phyloP scores from a whole-genome alignment of 2,113 vertebrate genomes.

The Corynorhinus townsendii region DNA sequence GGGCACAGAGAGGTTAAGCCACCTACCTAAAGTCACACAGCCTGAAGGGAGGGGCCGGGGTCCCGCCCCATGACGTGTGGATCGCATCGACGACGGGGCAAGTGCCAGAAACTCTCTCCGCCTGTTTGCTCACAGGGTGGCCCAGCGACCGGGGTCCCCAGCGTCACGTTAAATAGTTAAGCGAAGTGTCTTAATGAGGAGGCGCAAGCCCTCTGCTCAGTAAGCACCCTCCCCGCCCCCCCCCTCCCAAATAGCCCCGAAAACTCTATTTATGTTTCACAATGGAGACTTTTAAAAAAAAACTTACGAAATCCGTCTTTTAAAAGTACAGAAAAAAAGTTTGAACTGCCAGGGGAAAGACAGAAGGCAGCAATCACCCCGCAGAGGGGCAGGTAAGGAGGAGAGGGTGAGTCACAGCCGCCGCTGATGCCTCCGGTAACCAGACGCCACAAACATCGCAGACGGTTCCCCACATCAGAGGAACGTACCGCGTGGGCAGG shows the following conservation, averaged over 20 bases:
- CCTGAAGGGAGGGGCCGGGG: neutral
- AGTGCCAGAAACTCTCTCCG: rapidly evolving
- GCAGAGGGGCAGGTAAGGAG: no score
- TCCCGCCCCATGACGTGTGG: rapidly evolving
- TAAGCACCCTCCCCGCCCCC: rapidly evolving
- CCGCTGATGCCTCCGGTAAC: no score
- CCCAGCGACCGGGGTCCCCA: neutral
- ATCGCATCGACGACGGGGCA: rapidly evolving
- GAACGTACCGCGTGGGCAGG: neutral
- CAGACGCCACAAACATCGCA: neutral
- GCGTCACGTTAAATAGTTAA: neutral
- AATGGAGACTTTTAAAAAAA: neutral
- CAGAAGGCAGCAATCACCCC: no score
- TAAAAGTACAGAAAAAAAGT: no score
- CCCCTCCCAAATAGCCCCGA: neutral
- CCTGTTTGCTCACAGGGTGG: neutral
- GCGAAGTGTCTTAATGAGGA: neutral
- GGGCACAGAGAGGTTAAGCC: no score
- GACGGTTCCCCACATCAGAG: neutral
- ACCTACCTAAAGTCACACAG: neutral
- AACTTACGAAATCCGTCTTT: neutral
- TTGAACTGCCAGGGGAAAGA: no score
- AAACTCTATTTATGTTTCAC: neutral
- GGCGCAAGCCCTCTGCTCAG: neutral
- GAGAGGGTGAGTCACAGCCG: no score